phyloP scores from a whole-genome alignment of 1,140 invertebrate genomes.

The Anadara kagoshimensis region DNA sequence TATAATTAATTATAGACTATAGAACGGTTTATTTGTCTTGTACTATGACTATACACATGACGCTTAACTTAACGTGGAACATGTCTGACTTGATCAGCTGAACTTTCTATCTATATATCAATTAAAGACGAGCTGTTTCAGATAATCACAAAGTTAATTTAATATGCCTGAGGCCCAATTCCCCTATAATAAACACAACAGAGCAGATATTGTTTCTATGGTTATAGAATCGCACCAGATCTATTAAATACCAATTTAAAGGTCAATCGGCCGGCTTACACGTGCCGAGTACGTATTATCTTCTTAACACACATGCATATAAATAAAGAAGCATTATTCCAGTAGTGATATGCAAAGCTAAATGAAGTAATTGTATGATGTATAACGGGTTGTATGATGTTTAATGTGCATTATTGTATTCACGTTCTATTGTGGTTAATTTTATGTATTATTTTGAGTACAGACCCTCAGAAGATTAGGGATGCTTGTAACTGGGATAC shows the following conservation, averaged over 20 bases:
- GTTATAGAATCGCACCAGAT: not conserved
- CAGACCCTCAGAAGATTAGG: constrained; percentile 9
- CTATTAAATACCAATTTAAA: not conserved
- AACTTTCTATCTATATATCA: too few relatives aligned
- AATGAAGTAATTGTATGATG: not conserved
- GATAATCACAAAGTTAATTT: too few relatives aligned
- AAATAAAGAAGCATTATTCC: not conserved
- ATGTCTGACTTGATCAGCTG: too few relatives aligned
- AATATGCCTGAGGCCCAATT: too few relatives aligned
- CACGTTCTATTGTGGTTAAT: not conserved
- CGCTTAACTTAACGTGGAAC: too few relatives aligned
- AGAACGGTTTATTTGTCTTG: too few relatives aligned
- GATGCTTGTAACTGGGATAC: constrained; percentile 9
- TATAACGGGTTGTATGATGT: not conserved
- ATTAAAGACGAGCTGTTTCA: too few relatives aligned
- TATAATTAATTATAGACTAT: too few relatives aligned
- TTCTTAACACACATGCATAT: not conserved
- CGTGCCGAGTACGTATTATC: not conserved
- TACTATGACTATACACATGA: too few relatives aligned
- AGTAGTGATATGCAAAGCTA: not conserved
- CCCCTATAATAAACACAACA: too few relatives aligned
- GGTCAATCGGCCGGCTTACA: not conserved
- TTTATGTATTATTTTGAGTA: not conserved
- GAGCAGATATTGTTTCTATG: not conserved
- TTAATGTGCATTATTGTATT: not conserved